These are phyloP conservation scores for Phocoena sinus DNA, from an alignment of 2,113 vertebrate species.

Conservation along the genomic window DNA sequence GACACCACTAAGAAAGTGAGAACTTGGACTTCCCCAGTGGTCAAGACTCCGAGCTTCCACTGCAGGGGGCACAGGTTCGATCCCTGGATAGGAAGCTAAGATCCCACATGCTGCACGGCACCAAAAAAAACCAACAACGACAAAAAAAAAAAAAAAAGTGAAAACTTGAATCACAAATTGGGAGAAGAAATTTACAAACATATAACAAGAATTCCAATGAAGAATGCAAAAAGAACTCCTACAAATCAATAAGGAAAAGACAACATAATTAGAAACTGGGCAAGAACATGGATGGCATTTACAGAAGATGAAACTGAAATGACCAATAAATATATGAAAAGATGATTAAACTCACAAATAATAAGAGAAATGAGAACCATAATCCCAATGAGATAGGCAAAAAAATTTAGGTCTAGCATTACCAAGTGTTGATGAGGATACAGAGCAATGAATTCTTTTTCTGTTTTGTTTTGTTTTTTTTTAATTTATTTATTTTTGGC, in stretches of 20 bases:
- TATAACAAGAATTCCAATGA: neutral
- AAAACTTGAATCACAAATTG: neutral
- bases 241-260: neutral
- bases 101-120: too few species aligned
- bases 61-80: too few species aligned
- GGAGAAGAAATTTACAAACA: neutral
- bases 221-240: neutral
- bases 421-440: neutral
- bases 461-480: too few species aligned
- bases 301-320: neutral
- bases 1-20: neutral
- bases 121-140: too few species aligned
- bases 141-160: neutral
- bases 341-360: neutral
- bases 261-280: neutral
- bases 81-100: too few species aligned
- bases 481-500: too few species aligned
- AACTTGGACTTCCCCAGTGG: neutral
- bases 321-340: neutral
- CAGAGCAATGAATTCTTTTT: neutral
- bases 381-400: neutral
- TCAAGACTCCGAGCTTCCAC: too few species aligned
- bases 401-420: neutral
- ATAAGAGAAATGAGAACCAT: neutral
- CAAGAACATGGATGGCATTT: neutral